phyloP scores from a whole-genome alignment of 2,797 vertebrate genomes.

The Momotus momota region DNA sequence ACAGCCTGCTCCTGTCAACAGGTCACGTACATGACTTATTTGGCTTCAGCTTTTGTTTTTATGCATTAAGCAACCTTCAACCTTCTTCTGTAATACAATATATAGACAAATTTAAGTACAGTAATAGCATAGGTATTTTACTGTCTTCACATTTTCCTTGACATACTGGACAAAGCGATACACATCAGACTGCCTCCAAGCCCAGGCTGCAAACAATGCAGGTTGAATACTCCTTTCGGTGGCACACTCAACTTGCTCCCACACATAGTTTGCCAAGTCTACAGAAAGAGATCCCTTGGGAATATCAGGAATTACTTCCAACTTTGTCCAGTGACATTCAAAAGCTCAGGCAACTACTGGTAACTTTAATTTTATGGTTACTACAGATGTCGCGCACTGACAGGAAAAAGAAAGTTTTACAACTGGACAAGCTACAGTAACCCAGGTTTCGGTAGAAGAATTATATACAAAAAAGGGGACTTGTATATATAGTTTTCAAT shows the following conservation, averaged over 20 bases:
- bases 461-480: slow-evolving; percentile 43
- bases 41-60: slow-evolving; percentile 63
- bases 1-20: slow-evolving; percentile 67
- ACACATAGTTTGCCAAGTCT: background rate
- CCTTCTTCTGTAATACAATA: slow-evolving; percentile 49
- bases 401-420: slow-evolving; percentile 39
- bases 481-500: slow-evolving; percentile 52
- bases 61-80: slow-evolving; percentile 57
- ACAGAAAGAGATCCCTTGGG: slow-evolving; percentile 4
- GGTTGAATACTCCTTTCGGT: background rate
- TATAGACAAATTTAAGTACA: slow-evolving; percentile 63
- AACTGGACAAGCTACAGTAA: slow-evolving; percentile 62
- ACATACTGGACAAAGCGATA: slow-evolving; percentile 42
- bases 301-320: slow-evolving; percentile 3
- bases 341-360: slow-evolving; percentile 31
- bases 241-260: background rate
- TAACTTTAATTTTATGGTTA: background rate
- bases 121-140: slow-evolving; percentile 35
- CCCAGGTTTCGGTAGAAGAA: background rate
- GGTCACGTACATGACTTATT: slow-evolving; percentile 60
- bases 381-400: slow-evolving; percentile 7
- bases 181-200: background rate
- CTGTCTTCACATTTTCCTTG: slow-evolving; percentile 55
- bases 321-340: slow-evolving; percentile 43
- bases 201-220: slow-evolving; percentile 5